Conservation (phyloP, 1,140 invertebrate species). For the Zaprionus capensis region DNA sequence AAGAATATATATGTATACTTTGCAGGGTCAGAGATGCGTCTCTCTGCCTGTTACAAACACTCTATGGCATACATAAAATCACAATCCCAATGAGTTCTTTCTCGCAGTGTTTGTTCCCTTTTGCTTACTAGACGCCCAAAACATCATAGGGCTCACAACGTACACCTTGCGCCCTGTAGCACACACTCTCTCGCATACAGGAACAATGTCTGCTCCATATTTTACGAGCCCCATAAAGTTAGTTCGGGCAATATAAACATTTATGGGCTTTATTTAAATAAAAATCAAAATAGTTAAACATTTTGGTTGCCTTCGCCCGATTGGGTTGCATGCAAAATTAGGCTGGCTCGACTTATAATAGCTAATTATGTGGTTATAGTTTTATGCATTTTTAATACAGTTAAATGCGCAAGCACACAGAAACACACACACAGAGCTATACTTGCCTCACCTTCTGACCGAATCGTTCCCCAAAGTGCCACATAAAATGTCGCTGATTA, state of each 20-base stretch:
- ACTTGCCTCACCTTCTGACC: not conserved
- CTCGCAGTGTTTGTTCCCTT: not conserved
- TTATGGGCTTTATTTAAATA: slow-evolving; percentile 80
- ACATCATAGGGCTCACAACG: not conserved
- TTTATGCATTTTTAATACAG: slow-evolving; percentile 82
- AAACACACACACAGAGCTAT: not conserved
- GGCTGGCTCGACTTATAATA: slow-evolving; percentile 67
- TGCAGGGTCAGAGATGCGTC: too few species aligned
- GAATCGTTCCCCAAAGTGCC: slow-evolving; percentile 32
- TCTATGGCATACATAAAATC: not conserved
- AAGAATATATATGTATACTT: too few species aligned
- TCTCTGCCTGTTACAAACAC: too few species aligned
- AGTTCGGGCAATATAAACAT: slow-evolving; percentile 72
- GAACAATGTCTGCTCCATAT: slow-evolving; percentile 67
- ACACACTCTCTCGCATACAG: not conserved
- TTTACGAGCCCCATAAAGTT: slow-evolving; percentile 72
- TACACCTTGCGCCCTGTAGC: not conserved
- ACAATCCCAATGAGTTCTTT: not conserved
- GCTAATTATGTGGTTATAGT: slow-evolving; percentile 82
- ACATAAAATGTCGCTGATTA: slow-evolving; percentile 77
- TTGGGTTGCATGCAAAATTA: slow-evolving; percentile 71
- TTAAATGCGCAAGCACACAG: slow-evolving; percentile 45
- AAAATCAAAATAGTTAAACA: slow-evolving; percentile 78
- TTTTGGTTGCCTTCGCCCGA: slow-evolving; percentile 40
- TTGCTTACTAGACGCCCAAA: not conserved